Evolutionary conservation across 2,797 vertebrate genomes (phyloP), one percentile per base, ranked within the genome.

Genomic region (Phalloptychus januarius): DNA sequence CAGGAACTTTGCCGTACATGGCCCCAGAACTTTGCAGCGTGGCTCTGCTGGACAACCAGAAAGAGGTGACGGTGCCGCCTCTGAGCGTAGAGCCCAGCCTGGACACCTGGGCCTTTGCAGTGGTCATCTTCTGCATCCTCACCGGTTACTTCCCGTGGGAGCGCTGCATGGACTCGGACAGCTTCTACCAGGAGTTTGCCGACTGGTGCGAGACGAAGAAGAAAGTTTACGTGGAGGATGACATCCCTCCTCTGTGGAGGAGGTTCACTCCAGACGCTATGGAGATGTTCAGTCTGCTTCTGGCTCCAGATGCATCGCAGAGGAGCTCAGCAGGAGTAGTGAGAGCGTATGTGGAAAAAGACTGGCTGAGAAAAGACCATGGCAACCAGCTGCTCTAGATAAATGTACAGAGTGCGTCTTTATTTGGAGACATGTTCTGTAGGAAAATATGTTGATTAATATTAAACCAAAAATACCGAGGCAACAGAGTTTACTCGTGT

Each of bases 81-180:
- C 93, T 96, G 2, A 93, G 92, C 1, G 95, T 95, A 74, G 94
- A 96, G 81, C 92, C 95, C 7, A 95, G 94, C 81, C 92, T 96
- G 78, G 96, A 97, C 90, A 95, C 95, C 12, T 97, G 95, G 95
- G 95, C 96, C 13, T 96, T 96, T 1, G 96, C 93, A 0, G 96
- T 97, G 75, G 92, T 97, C 16, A 93, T 97, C 75, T 97, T 96
- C 87, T 96, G 95, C 82, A 94, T 96, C 77, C 94, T 96, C 25
- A 96, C 96, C 0, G 96, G 96, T 10, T 96, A 95, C 88, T 97
- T 97, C 81, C 96, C 96, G 75, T 97, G 96, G 96, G 95, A 96
- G 65, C 61, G 83, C 77, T 96, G 96, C 83, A 71, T 83, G 28
- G 81, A 89, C 25, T 54, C 86, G 0, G 96, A 83, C 69, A 94